Base-by-base conservation (phyloP, 2,888 invertebrate genomes). In the Sesia bembeciformis region DNA sequence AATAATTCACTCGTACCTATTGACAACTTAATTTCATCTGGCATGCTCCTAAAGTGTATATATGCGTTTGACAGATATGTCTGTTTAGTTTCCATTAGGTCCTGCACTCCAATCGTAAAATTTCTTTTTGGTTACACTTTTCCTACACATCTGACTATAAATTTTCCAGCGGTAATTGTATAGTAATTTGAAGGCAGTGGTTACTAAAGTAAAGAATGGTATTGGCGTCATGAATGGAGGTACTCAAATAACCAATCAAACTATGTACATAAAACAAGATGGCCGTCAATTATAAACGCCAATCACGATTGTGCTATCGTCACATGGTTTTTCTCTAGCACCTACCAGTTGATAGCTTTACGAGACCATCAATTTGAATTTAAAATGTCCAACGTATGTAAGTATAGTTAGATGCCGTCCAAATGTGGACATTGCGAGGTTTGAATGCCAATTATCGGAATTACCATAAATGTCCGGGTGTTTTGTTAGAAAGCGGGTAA, bases 401-500 rank as follows among this genome's bases (percentile, higher is more conserved):
- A 78, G 76, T 81, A 79, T 78, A 78, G 56, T 46, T 83, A 83
- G 81, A 87, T 84, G 80, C 81, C 84, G 87, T 87, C 85, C 89
- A 88, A 86, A 87, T 84, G 88, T 87, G 84, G 83, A 84, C 86
- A 83, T 70, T 70, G 70, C 75, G 71, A 74, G 74, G 72, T 70
- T 68, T 65, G 89, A 86, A 89, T 89, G 86, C 74, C 84, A 88
- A 89, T 87, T 80, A 81, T 78, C 61, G 62, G 62, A 70, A 89
- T 89, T 89, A 81, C 74, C 89, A 89, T 89, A 88, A 83, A 84
- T 81, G 80, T 81, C 86, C 85, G 81, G 84, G 85, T 88, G 87
- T 85, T 55, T 86, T 82, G 81, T 76, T 87, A 87, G 89, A 88
- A 89, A 89, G 88, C 87, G 87, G 88, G 86, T 84, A 81, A 89